These are phyloP conservation scores for Nephrotoma flavescens DNA, from an alignment of 2,888 invertebrate species.

Conservation along the genomic window DNA sequence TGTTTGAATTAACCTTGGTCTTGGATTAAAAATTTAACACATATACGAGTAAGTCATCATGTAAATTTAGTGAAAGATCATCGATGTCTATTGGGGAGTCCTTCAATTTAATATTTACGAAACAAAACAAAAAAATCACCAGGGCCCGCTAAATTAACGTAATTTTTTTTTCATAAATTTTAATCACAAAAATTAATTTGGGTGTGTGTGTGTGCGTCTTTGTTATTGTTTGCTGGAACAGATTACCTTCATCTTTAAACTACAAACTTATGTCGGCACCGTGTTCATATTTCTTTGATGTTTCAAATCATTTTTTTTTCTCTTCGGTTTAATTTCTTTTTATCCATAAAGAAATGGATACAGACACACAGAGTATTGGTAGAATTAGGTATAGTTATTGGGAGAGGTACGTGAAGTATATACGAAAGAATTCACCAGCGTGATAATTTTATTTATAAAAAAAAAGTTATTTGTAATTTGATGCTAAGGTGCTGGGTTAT, in stretches of 20 bases:
- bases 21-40: not conserved
- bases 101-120: not conserved
- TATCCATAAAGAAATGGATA: not conserved
- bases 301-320: not conserved
- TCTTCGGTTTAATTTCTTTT: not conserved
- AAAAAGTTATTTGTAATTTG: not conserved
- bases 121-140: not conserved
- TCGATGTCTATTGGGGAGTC: not conserved
- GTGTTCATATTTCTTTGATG: not conserved
- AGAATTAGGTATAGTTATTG: not conserved
- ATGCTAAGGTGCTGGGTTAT: not conserved
- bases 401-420: not conserved
- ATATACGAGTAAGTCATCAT: not conserved
- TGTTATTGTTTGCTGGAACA: not conserved
- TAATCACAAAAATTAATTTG: not conserved
- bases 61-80: not conserved
- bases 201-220: not conserved
- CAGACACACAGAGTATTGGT: not conserved
- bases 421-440: not conserved
- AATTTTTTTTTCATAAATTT: not conserved
- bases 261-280: not conserved
- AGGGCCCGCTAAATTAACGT: not conserved
- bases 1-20: not conserved
- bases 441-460: not conserved
- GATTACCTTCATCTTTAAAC: not conserved